Evolutionary conservation across 2,113 vertebrate genomes (phyloP), one percentile per base, ranked within the genome.

Genomic region (Limnothrissa miodon): DNA sequence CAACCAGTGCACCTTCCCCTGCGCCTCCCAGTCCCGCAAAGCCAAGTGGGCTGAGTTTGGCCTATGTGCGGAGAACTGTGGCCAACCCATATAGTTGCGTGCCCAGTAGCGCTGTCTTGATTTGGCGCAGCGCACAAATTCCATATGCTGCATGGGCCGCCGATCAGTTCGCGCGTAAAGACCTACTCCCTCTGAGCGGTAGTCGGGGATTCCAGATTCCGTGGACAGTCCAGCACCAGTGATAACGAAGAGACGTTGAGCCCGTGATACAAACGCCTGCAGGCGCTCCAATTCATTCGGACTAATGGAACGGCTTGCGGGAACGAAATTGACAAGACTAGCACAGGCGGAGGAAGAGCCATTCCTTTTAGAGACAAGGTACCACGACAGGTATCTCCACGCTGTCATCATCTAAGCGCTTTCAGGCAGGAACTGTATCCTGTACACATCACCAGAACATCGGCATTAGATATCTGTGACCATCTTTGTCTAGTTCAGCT

Each of bases 41-140:
- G 90, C 91, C 87, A 85, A 45, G 88, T 99, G 98, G 1, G 96
- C 96, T 0, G 82, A 29, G 89, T 99, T 99, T 0, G 98, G 98
- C 87, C 91, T 93, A 80, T 93, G 95, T 0, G 95, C 96, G 9
- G 96, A 98, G 91, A 99, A 99, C 86, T 90, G 95, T 2, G 96
- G 96, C 98, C 98, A 99, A 9, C 97, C 98, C 45, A 96, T 93
- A 0, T 98, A 99, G 92, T 98, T 99, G 79, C 98, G 94, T 0
- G 98, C 98, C 98, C 98, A 99, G 93, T 99, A 99, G 21, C 94
- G 92, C 92, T 98, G 97, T 11, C 98, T 96, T 81, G 96, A 90
- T 0, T 89, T 90, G 5, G 95, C 94, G 0, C 95, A 97, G 17
- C 89, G 91, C 23, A 98, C 0, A 6, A 99, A 99, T 86, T 98